Conservation (phyloP, 2,888 invertebrate genomes). For the Apoderus coryli region DNA sequence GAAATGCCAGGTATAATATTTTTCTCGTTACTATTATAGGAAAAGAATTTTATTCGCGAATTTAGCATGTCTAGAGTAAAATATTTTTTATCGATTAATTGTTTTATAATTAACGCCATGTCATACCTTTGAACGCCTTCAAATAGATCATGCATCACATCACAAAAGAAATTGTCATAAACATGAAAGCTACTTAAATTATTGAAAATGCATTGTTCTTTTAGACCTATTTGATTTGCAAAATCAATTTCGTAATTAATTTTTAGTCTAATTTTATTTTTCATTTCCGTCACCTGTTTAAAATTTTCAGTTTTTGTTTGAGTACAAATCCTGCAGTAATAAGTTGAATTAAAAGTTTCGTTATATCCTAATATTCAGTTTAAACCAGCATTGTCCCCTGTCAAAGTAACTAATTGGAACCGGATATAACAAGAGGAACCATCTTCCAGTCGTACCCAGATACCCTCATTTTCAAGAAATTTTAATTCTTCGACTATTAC, state of each 20-base stretch:
- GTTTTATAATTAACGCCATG: conserved; percentile 19
- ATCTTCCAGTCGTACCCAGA: background rate
- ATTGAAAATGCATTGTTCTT: conserved; percentile 21
- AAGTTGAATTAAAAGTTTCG: conserved; percentile 20
- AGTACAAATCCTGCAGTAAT: conserved; percentile 22
- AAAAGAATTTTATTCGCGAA: conserved; percentile 17
- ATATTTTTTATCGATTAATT: conserved; percentile 13
- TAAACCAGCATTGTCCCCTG: conserved; percentile 14
- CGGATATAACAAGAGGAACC: no score
- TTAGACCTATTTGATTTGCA: conserved; percentile 14
- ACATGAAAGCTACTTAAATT: conserved; percentile 19
- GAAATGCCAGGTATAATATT: conserved; percentile 14
- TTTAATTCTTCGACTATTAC: conserved; percentile 4
- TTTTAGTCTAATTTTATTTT: conserved; percentile 1
- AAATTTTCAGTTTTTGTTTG: conserved; percentile 6
- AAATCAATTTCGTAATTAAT: conserved; percentile 4
- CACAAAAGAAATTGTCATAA: conserved; percentile 21
- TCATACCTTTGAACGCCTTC: conserved; percentile 22
- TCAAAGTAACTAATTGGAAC: background rate
- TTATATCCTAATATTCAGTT: conserved; percentile 19
- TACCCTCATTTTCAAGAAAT: conserved; percentile 5
- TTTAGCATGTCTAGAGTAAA: conserved; percentile 15
- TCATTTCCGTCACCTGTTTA: conserved; percentile 8
- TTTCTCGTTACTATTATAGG: conserved; percentile 15
- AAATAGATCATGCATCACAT: conserved; percentile 25